Conservation (phyloP, 2,888 invertebrate genomes). For the Podabrus alpinus region DNA sequence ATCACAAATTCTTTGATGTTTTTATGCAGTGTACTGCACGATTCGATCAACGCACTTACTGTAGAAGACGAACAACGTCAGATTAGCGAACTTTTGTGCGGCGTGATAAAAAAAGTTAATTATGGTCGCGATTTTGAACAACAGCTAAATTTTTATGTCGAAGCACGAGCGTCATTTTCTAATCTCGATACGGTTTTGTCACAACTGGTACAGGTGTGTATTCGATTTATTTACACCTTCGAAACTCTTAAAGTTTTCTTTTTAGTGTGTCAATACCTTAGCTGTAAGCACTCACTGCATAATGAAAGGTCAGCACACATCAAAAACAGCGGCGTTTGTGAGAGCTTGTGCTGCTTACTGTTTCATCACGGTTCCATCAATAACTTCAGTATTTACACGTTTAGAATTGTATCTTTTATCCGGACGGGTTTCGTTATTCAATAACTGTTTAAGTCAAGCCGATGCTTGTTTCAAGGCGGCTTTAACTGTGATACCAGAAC, state of each 20-base stretch:
- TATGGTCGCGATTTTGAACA: slow-evolving; percentile 88
- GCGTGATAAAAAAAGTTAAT: slow-evolving; percentile 77
- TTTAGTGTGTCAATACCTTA: slow-evolving; percentile 79
- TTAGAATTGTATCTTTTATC: slow-evolving; percentile 85
- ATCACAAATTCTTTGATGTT: slow-evolving; percentile 88
- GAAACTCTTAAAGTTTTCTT: slow-evolving; percentile 17
- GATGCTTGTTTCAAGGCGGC: slow-evolving; percentile 94
- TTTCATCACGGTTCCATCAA: slow-evolving; percentile 96
- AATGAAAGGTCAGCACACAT: slow-evolving; percentile 74
- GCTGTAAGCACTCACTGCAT: slow-evolving; percentile 70
- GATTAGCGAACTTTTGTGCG: slow-evolving; percentile 81
- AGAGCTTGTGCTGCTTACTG: slow-evolving; percentile 94
- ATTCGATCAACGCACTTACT: slow-evolving; percentile 89
- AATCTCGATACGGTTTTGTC: slow-evolving; percentile 87
- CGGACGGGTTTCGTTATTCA: slow-evolving; percentile 86
- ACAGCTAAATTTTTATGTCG: slow-evolving; percentile 91
- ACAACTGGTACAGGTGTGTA: slow-evolving; percentile 79
- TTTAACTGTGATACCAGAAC: slow-evolving; percentile 76
- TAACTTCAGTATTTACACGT: slow-evolving; percentile 76
- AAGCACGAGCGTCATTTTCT: slow-evolving; percentile 86
- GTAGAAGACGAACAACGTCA: slow-evolving; percentile 90
- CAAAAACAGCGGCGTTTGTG: slow-evolving; percentile 83
- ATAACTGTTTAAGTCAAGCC: slow-evolving; percentile 91
- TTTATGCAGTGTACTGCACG: slow-evolving; percentile 87
- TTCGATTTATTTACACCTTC: slow-evolving; percentile 3